A percentile compares a stretch with the other conserved stretches of the same genome.
Evolutionary conservation across 2,113 vertebrate species (phyloP).

Genomic region (Pseudolaguvia tuberculata): DNA sequence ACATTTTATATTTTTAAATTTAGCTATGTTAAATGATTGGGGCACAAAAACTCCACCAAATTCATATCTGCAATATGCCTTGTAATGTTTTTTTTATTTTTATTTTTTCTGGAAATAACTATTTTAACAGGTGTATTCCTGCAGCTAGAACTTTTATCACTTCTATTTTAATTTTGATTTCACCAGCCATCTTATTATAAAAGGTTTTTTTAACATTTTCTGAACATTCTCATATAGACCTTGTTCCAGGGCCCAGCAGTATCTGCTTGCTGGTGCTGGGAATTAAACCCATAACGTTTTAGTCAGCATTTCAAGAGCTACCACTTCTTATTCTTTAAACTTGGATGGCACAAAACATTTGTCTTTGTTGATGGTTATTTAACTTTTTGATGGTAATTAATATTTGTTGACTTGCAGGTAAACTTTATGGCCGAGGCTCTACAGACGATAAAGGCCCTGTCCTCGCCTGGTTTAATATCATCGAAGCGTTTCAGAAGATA

Average conservation of each 20-base stretch:
- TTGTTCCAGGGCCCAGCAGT: too few species aligned
- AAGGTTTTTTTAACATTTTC: neutral
- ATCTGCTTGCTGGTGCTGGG: too few species aligned
- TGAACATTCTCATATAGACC: too few species aligned
- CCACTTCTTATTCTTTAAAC: neutral
- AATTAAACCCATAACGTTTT: too few species aligned
- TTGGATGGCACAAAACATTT: neutral
- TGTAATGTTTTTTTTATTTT: neutral
- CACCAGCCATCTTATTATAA: too few species aligned
- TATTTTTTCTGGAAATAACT: too few species aligned
- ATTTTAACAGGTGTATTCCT: too few species aligned
- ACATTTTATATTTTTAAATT: neutral
- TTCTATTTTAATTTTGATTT: too few species aligned
- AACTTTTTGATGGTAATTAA: neutral
- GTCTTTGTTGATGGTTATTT: neutral
- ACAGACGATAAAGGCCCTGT: slow-evolving; percentile 97
- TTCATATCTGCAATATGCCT: neutral
- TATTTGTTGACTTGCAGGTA: slow-evolving; percentile 68
- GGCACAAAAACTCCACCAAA: neutral
- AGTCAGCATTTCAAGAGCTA: too few species aligned
- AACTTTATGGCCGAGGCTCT: slow-evolving; percentile 87
- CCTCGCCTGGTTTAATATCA: slow-evolving; percentile 89
- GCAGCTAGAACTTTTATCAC: too few species aligned
- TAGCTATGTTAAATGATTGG: neutral
- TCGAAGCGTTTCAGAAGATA: slow-evolving; percentile 88